Percentiles rank a stretch among this genome's conserved stretches.
Conservation (phyloP, 2,113 vertebrate genomes). For the Archocentrus centrarchus region DNA sequence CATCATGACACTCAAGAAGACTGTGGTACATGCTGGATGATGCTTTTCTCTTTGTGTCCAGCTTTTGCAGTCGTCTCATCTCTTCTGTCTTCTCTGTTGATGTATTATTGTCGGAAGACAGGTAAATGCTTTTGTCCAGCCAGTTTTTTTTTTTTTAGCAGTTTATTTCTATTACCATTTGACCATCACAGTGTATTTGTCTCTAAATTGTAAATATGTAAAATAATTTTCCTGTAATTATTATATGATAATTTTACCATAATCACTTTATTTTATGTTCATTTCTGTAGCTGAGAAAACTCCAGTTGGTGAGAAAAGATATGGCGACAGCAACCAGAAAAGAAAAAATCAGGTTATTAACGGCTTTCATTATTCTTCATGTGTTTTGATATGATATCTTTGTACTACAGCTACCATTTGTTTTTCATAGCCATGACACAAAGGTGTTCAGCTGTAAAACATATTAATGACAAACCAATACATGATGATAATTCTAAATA, state of each 20-base stretch:
- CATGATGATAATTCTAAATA: neutral
- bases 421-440: neutral
- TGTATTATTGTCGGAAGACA: neutral
- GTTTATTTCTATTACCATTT: neutral
- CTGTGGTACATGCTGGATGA: neutral
- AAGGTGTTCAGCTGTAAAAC: neutral
- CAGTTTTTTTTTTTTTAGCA: neutral
- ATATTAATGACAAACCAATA: neutral
- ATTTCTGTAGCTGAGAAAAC: neutral
- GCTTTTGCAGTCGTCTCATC: neutral
- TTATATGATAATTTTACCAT: neutral
- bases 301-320: neutral
- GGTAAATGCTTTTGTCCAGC: neutral
- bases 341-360: conserved; percentile 1
- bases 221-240: neutral
- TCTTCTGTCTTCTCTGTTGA: neutral
- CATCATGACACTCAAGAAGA: neutral
- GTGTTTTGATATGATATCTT: neutral
- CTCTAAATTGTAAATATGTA: neutral
- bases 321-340: too few species aligned
- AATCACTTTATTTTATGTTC: neutral
- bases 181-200: too few species aligned
- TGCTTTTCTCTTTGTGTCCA: conserved; percentile 5
- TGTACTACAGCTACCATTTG: neutral
- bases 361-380: neutral